Conservation (phyloP, 2,888 invertebrate genomes). For the Belgica antarctica region DNA sequence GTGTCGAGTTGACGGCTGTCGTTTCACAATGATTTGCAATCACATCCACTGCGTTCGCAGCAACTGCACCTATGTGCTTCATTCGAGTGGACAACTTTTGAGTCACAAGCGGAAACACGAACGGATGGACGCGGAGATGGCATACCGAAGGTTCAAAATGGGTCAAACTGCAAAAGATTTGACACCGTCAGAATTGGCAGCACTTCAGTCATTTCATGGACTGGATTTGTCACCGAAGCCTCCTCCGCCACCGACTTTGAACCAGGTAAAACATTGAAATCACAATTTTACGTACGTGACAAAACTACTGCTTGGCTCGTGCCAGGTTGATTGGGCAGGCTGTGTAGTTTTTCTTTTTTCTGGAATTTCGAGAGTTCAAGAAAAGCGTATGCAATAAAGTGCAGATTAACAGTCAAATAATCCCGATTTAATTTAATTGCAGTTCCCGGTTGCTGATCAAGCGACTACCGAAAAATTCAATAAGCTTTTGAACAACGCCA, state of each 20-base stretch:
- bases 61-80: constrained; percentile 92
- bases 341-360: too few relatives aligned
- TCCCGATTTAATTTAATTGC: too few relatives aligned
- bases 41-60: constrained; percentile 97
- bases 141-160: constrained; percentile 53
- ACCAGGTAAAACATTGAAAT: too few relatives aligned
- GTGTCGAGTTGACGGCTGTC: constrained; percentile 87
- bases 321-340: too few relatives aligned
- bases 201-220: constrained; percentile 36
- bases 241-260: constrained; percentile 27
- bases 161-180: constrained; percentile 37
- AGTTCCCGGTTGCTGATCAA: constrained; percentile 35
- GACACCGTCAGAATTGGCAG: constrained; percentile 29
- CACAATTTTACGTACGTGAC: too few relatives aligned
- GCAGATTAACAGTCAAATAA: too few relatives aligned
- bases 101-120: constrained; percentile 98
- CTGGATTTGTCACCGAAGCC: constrained; percentile 32
- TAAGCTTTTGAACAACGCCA: constrained; percentile 24
- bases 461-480: constrained; percentile 34
- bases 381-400: too few relatives aligned
- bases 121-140: constrained; percentile 80
- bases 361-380: too few relatives aligned
- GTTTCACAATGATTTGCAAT: constrained; percentile 92
- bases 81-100: constrained; percentile 93
- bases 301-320: too few relatives aligned